These are phyloP conservation scores for Tenthredo scrophulariae DNA, from an alignment of 2,888 invertebrate species.

Conservation along the genomic window DNA sequence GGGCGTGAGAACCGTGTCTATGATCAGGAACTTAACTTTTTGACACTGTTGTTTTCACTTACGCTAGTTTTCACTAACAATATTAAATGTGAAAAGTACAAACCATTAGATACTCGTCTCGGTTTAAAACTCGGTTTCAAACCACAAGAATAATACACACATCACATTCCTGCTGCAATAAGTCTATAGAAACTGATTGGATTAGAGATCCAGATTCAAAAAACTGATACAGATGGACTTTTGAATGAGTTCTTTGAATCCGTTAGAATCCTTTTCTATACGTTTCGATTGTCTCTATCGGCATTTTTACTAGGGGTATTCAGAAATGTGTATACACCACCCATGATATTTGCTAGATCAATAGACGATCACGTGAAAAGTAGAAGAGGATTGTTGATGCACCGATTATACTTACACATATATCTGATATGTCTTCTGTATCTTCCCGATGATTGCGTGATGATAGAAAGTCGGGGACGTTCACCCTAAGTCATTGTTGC, in stretches of 20 bases:
- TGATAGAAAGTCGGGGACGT: background rate
- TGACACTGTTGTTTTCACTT: conserved; percentile 43
- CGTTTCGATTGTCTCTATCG: too few relatives aligned
- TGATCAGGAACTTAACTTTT: conserved; percentile 35
- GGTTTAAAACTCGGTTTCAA: too few relatives aligned
- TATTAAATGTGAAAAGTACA: background rate
- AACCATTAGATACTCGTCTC: background rate
- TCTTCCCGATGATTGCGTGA: background rate
- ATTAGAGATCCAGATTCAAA: too few relatives aligned
- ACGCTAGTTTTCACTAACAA: conserved; percentile 20
- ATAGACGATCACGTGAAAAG: background rate
- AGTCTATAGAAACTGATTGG: too few relatives aligned
- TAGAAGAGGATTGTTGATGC: background rate
- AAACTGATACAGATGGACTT: too few relatives aligned
- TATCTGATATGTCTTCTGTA: background rate
- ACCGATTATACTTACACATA: background rate
- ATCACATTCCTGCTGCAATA: too few relatives aligned
- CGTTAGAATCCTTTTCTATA: too few relatives aligned
- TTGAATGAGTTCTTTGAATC: too few relatives aligned
- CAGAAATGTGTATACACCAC: too few relatives aligned
- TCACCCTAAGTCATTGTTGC: background rate
- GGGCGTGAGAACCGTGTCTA: conserved; percentile 18
- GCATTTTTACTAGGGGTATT: too few relatives aligned
- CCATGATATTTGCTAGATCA: background rate
- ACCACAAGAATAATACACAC: too few relatives aligned